A percentile compares a stretch with the other conserved stretches of the same genome.
phyloP scores from a whole-genome alignment of 2,113 vertebrate species.

The Lophochroa leadbeateri region DNA sequence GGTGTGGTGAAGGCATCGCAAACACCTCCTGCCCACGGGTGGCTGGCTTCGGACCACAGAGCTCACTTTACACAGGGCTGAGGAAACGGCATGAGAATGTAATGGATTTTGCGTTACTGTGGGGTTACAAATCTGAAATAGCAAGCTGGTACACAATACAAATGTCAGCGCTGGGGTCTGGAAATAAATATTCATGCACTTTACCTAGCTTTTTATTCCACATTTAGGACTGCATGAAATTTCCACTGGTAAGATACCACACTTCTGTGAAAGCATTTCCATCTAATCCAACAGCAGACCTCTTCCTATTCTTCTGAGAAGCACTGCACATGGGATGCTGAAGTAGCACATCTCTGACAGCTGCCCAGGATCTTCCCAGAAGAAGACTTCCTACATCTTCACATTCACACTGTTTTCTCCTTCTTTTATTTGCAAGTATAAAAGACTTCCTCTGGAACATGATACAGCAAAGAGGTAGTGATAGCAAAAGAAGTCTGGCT shows the following conservation, averaged over 20 bases:
- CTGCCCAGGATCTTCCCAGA: background rate
- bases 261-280: background rate
- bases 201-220: background rate
- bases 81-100: background rate
- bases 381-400: background rate
- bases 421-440: background rate
- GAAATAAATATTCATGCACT: background rate
- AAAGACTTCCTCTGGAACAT: background rate
- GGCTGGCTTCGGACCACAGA: rapidly evolving
- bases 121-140: background rate
- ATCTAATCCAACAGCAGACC: background rate
- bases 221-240: background rate
- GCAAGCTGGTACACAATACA: background rate
- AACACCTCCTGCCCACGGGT: background rate
- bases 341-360: background rate
- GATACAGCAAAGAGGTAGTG: background rate
- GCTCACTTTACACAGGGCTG: background rate
- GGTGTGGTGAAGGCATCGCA: background rate
- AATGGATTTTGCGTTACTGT: background rate
- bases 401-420: background rate
- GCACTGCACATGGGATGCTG: background rate
- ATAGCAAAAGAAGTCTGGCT: background rate
- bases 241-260: background rate
- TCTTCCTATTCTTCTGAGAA: background rate
- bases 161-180: background rate